Conservation (phyloP, 1,140 invertebrate genomes). For the Drosophila sp. region DNA sequence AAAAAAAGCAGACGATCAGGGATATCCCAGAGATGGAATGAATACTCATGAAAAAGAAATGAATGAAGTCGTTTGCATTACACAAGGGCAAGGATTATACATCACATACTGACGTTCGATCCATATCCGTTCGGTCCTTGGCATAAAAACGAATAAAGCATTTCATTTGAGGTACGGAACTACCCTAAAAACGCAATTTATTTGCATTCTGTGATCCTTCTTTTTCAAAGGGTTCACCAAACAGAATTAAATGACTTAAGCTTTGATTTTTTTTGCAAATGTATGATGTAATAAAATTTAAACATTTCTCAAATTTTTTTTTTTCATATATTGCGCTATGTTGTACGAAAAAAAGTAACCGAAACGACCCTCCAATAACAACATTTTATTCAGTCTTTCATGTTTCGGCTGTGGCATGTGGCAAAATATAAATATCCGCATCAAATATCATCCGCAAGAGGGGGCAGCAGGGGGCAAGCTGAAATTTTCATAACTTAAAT, state of each 20-base stretch:
- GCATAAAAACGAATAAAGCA: no score
- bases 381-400: constrained; percentile 39
- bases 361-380: constrained; percentile 49
- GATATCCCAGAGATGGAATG: no score
- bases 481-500: constrained; percentile 67
- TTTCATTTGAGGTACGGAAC: no score
- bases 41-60: no score
- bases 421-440: constrained; percentile 45
- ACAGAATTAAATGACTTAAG: constrained; percentile 4
- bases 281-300: not conserved
- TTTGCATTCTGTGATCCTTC: no score
- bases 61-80: no score
- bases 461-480: constrained; percentile 27
- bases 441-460: constrained; percentile 33
- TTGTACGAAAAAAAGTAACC: constrained; percentile 3
- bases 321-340: constrained; percentile 21
- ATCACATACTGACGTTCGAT: no score
- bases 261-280: not conserved
- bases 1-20: no score
- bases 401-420: constrained; percentile 43
- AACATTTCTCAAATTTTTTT: not conserved
- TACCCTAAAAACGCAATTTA: no score
- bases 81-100: no score
- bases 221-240: not conserved
- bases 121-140: no score